Evolutionary conservation across 2,797 vertebrate genomes (phyloP), one percentile per base, ranked within the genome.

Genomic region (Chloroceryle amazona): DNA sequence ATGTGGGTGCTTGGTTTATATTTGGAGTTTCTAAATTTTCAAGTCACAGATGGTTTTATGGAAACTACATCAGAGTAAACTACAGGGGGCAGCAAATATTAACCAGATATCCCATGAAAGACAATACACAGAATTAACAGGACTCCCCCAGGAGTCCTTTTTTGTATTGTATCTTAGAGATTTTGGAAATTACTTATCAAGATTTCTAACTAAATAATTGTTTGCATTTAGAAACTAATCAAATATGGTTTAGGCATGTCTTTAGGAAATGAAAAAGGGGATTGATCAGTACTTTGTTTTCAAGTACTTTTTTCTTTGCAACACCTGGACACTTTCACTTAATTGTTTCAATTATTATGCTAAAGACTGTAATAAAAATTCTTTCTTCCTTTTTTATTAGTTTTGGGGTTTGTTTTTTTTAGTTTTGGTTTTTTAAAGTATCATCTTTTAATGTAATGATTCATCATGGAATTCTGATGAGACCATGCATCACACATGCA

Each of bases 11-110:
- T 76, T 68, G 61, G 18, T 86, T 93, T 95, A 31, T 63, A 82
- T 89, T 91, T 95, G 57, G 49, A 80, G 42, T 74, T 91, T 68
- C 66, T 80, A 74, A 63, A 93, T 76, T 94, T 94, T 88, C 84
- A 93, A 51, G 80, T 85, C 62, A 88, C 31, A 52, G 39, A 81
- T 20, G 33, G 74, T 79, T 96, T 94, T 67, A 67, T 28, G 26
- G 17, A 90, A 81, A 41, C 44, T 91, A 73, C 94, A 61, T 60
- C 81, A 81, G 89, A 97, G 82, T 86, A 91, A 98, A 98, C 98
- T 98, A 98, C 95, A 98, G 98, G 96, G 98, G 98, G 98, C 98
- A 99, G 98, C 98, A 99, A 96, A 98, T 97, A 96, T 98, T 97
- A 98, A 97, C 95, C 78, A 91, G 79, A 86, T 92, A 85, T 42